phyloP scores from a whole-genome alignment of 2,888 invertebrate species.

The Synergus umbraculus region DNA sequence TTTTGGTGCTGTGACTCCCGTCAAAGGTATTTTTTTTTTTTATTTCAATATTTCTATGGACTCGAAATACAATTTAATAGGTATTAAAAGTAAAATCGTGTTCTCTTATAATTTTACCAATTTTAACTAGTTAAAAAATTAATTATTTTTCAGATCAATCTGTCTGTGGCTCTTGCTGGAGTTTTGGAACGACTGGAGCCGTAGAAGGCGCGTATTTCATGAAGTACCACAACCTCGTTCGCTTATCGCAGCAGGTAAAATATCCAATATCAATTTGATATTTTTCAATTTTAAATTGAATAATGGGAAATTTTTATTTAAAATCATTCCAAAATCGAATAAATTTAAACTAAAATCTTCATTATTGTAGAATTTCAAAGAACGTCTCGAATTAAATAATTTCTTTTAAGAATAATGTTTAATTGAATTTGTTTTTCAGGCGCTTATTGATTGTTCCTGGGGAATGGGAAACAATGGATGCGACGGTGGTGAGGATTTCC shows the following conservation, averaged over 20 bases:
- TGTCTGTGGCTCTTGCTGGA: conserved; percentile 98
- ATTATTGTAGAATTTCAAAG: neutral
- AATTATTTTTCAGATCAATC: conserved; percentile 88
- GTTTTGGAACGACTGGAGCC: conserved; percentile 95
- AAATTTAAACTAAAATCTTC: neutral
- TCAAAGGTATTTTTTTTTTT: conserved; percentile 83
- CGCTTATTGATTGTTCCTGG: conserved; percentile 97
- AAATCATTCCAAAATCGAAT: too few relatives aligned
- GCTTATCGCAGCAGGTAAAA: conserved; percentile 90
- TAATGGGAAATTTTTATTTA: too few relatives aligned
- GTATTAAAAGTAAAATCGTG: neutral
- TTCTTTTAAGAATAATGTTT: neutral
- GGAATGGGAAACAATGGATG: conserved; percentile 97
- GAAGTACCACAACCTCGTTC: conserved; percentile 87
- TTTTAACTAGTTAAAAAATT: conserved; percentile 27
- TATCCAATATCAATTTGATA: too few relatives aligned
- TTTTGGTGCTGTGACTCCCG: conserved; percentile 94
- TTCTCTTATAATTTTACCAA: conserved; percentile 14
- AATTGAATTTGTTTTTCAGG: conserved; percentile 71
- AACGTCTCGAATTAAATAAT: too few relatives aligned
- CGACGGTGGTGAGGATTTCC: conserved; percentile 98
- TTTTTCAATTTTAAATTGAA: too few relatives aligned
- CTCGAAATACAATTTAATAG: conserved; percentile 9
- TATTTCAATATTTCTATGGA: conserved; percentile 12
- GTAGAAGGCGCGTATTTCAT: conserved; percentile 95